Conservation (phyloP, 2,113 vertebrate genomes). For the Caretta caretta region DNA sequence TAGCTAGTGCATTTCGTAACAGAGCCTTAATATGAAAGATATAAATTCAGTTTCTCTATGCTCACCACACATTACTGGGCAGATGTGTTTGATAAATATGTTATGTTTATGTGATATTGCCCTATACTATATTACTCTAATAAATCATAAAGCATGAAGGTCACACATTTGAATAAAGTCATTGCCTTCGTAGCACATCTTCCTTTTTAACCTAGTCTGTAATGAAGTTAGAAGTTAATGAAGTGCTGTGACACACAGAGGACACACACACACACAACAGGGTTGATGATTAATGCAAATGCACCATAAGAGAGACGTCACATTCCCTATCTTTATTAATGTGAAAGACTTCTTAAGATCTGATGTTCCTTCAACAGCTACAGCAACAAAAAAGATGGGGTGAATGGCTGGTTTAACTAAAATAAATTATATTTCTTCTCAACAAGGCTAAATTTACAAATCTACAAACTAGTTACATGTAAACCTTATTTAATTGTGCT, state of each 20-base stretch:
- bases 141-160: conserved; percentile 60
- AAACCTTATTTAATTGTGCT: not conserved
- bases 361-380: not conserved
- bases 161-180: conserved; percentile 15
- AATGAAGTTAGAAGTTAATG: conserved; percentile 59
- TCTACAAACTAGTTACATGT: not conserved
- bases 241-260: conserved; percentile 20
- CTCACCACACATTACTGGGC: not conserved
- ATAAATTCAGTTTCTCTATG: not conserved
- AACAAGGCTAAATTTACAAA: not conserved
- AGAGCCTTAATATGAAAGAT: not conserved
- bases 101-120: conserved; percentile 41
- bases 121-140: conserved; percentile 20
- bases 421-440: not conserved
- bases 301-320: not conserved
- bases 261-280: not conserved
- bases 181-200: not conserved
- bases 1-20: not conserved
- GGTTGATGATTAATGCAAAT: not conserved
- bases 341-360: not conserved
- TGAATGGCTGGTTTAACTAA: not conserved
- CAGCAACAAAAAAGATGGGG: not conserved
- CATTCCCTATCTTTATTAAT: not conserved
- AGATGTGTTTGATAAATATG: conserved; percentile 22
- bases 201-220: conserved; percentile 24